Evolutionary conservation across 2,888 invertebrate genomes (phyloP).

Genomic region (Ichneumoninae sp.): DNA sequence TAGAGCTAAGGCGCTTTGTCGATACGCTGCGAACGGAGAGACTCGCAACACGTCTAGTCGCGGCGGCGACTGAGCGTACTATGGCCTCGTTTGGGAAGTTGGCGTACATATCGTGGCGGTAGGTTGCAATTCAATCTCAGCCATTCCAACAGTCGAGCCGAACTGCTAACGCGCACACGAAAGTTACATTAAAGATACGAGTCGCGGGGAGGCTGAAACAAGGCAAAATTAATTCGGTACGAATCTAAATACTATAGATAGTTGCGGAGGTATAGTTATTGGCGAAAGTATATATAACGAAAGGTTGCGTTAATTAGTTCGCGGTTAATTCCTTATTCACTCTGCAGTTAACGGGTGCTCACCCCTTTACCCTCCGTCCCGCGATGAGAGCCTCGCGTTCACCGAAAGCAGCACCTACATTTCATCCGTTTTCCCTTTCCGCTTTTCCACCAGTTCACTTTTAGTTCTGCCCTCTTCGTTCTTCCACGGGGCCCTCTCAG

Average conservation of each 20-base stretch:
- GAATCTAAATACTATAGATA: constrained; percentile 20
- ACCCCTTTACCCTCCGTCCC: background rate
- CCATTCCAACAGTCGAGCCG: constrained; percentile 10
- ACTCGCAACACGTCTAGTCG: background rate
- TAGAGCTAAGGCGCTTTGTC: background rate
- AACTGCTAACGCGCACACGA: constrained; percentile 19
- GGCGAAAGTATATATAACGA: constrained; percentile 62
- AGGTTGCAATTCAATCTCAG: constrained; percentile 38
- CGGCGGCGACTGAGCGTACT: background rate
- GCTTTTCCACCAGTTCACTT: constrained; percentile 19
- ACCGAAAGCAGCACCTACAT: constrained; percentile 31
- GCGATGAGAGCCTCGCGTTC: constrained; percentile 13
- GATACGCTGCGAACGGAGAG: background rate
- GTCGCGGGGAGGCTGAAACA: background rate
- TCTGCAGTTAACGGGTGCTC: constrained; percentile 48
- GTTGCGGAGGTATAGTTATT: constrained; percentile 34
- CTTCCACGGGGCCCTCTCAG: constrained; percentile 11
- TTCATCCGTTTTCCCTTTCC: constrained; percentile 41
- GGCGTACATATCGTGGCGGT: background rate
- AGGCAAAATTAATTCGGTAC: constrained; percentile 33
- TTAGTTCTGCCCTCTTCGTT: constrained; percentile 37
- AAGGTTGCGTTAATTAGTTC: constrained; percentile 72
- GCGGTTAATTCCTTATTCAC: constrained; percentile 71
- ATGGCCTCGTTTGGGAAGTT: constrained; percentile 19
- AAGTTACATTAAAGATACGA: constrained; percentile 20